Conservation (phyloP, 2,797 vertebrate species). For the Sarcoramphus papa region DNA sequence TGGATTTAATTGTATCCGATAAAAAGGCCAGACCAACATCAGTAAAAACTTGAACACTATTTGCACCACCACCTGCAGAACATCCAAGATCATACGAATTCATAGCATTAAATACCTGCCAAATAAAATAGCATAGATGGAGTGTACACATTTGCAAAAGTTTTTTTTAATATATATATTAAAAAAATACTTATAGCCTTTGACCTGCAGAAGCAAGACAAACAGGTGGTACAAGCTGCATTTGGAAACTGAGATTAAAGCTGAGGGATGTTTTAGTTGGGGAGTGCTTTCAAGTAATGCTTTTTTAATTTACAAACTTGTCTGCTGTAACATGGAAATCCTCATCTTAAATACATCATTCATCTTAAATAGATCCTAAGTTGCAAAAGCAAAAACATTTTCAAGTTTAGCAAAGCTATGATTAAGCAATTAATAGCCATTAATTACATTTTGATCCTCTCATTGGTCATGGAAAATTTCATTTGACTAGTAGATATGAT, state of each 20-base stretch:
- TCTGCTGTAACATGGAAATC: neutral
- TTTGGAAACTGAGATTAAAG: neutral
- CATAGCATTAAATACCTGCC: conserved; percentile 75
- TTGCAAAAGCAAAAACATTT: neutral
- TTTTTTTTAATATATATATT: too few relatives aligned
- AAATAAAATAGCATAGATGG: neutral
- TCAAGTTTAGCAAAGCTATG: neutral
- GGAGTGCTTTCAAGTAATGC: neutral
- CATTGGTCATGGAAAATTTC: neutral
- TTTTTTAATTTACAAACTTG: neutral
- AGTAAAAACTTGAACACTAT: conserved; percentile 62
- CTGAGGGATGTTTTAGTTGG: neutral
- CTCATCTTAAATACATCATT: neutral
- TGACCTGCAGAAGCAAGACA: neutral
- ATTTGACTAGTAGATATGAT: neutral
- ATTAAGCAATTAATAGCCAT: neutral
- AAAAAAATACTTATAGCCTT: neutral
- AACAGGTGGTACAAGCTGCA: neutral
- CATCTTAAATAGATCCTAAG: neutral
- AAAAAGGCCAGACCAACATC: conserved; percentile 69
- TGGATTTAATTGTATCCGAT: neutral
- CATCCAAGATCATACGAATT: conserved; percentile 76
- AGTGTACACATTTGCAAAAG: neutral
- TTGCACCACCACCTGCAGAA: conserved; percentile 67
- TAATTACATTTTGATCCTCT: neutral